These are phyloP conservation scores for Rhamnusium bicolor DNA, from an alignment of 2,888 invertebrate species.

Conservation along the genomic window DNA sequence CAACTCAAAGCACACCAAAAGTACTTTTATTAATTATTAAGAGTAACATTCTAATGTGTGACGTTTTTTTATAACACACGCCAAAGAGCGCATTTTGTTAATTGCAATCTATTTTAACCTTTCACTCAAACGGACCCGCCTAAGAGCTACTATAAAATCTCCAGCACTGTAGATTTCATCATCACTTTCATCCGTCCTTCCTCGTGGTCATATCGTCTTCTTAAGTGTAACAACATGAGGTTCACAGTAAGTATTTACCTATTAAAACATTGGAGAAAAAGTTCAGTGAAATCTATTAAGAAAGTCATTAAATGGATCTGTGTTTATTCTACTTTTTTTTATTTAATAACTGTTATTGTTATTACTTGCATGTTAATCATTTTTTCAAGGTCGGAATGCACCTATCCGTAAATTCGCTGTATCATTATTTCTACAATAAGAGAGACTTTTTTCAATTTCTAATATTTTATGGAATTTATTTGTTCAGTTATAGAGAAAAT, in stretches of 20 bases:
- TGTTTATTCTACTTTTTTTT: background rate
- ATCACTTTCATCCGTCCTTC: conserved; percentile 60
- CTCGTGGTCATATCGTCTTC: conserved; percentile 44
- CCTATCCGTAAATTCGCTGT: background rate
- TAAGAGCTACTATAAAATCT: conserved; percentile 58
- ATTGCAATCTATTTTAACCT: conserved; percentile 49
- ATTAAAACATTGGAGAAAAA: too few relatives aligned
- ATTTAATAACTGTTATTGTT: background rate
- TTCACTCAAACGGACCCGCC: conserved; percentile 60
- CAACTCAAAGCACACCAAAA: conserved; percentile 7
- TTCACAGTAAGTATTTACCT: conserved; percentile 55
- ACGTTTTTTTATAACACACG: conserved; percentile 22
- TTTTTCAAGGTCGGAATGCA: background rate
- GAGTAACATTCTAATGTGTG: conserved; percentile 24
- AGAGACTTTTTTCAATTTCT: background rate
- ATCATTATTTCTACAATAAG: background rate
- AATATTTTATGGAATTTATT: background rate
- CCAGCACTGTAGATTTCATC: conserved; percentile 46
- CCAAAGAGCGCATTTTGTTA: conserved; percentile 29
- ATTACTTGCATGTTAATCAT: background rate
- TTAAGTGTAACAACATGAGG: conserved; percentile 53
- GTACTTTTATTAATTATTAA: conserved; percentile 5
- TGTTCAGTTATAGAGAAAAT: background rate
- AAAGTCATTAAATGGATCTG: background rate
- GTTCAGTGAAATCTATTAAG: background rate